Evolutionary conservation across 2,888 invertebrate species (phyloP).

Genomic region (Microplitis manilae): DNA sequence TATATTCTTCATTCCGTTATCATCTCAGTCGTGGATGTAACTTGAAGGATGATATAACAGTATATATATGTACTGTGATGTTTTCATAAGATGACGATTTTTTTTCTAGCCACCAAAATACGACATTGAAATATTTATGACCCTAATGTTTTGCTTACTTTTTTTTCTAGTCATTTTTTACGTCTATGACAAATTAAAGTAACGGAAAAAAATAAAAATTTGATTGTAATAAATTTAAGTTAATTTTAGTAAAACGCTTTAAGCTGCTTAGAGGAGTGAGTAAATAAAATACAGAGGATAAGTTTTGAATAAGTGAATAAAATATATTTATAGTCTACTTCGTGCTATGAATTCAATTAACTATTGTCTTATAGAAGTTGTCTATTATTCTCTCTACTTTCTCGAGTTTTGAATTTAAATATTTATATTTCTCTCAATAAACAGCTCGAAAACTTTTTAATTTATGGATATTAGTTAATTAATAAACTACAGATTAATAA

Average conservation of each 20-base stretch:
- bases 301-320: neutral
- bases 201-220: neutral
- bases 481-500: too few relatives aligned
- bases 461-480: too few relatives aligned
- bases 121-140: neutral
- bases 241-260: neutral
- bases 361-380: neutral
- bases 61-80: constrained; percentile 21
- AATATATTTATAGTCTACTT: constrained; percentile 5
- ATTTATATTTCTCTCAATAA: too few relatives aligned
- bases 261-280: neutral
- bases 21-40: constrained; percentile 24
- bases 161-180: constrained; percentile 8
- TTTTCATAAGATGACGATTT: neutral
- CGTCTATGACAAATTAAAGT: neutral
- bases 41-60: constrained; percentile 47
- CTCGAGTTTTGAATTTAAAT: too few relatives aligned
- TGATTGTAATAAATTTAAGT: neutral
- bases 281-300: neutral
- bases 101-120: constrained; percentile 5
- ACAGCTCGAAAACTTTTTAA: too few relatives aligned
- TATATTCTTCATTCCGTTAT: neutral
- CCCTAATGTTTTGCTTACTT: neutral
- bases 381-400: too few relatives aligned
- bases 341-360: neutral